Evolutionary conservation across 2,797 vertebrate genomes (phyloP).

Genomic region (Smutsia temminckii): DNA sequence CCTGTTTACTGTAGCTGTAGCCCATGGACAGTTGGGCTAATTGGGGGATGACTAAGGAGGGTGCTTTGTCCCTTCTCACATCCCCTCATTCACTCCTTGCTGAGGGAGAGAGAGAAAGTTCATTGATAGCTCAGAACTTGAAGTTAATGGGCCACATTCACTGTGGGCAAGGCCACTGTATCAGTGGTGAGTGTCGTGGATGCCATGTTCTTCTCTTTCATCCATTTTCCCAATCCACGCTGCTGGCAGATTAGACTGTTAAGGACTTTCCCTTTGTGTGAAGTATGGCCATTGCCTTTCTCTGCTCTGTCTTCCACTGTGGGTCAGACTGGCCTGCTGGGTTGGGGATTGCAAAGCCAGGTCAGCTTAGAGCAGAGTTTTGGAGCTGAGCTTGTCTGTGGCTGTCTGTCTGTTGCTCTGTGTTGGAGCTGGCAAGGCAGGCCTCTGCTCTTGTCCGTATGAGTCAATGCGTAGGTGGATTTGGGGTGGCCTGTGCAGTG

Average conservation of each 20-base stretch:
- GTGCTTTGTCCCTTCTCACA: background rate
- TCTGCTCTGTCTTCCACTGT: background rate
- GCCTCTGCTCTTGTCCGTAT: background rate
- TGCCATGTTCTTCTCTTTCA: background rate
- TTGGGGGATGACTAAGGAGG: background rate
- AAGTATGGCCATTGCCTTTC: background rate
- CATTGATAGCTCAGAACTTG: background rate
- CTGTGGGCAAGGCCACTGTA: too few species aligned
- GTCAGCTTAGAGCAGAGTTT: background rate
- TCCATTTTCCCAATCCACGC: background rate
- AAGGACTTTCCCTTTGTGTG: background rate
- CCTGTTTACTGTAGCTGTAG: background rate
- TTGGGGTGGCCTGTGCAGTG: background rate
- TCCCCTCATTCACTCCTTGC: background rate
- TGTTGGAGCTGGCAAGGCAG: background rate
- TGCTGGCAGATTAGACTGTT: background rate
- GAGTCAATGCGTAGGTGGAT: background rate
- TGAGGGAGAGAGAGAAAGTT: background rate
- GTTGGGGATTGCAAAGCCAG: background rate
- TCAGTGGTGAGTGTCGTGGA: background rate
- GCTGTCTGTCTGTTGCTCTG: background rate
- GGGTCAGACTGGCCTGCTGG: background rate
- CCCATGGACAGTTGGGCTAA: background rate
- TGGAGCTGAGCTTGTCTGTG: background rate
- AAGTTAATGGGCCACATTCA: background rate